Evolutionary conservation across 2,113 vertebrate species (phyloP), one percentile per base, ranked within the genome.

Genomic region (Gymnarchus niloticus): DNA sequence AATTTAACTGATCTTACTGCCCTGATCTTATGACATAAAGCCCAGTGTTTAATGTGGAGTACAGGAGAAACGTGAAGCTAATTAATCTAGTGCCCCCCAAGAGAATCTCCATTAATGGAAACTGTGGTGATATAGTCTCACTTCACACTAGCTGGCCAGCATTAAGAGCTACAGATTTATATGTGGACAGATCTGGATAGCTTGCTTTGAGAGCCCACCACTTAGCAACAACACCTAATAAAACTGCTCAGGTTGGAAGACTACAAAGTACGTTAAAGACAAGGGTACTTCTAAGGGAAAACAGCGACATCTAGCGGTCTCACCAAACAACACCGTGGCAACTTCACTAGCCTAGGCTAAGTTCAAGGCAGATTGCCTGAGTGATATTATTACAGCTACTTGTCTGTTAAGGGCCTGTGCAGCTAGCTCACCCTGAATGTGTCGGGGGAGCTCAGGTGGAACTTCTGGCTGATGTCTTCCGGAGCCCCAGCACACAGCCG

Each of bases 401-500:
- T 2, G 33, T 0, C 3, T 17, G 4, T 44, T 2, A 6, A 41
- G 9, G 54, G 0, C n/a, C n/a, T n/a, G n/a, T n/a, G n/a, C n/a
- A n/a, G n/a, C 19, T 6, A 44, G 4, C 96, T 88, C 93, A 99
- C 98, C 95, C 97, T 96, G 89, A 97, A 99, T 48, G 90, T 94
- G 92, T 99, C 97, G 19, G 98, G 98, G 44, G 98, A 97, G 87
- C 94, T 93, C 89, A 99, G 94, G 90, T 97, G 95, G 0, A 98
- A 94, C 88, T 96, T 97, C 92, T 96, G 93, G 69, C 96, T 93
- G 94, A 97, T 97, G 87, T 97, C 97, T 90, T 99, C 97, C 5
- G 97, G 89, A 54, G 98, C 98, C 84, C 98, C 98, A 37, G 98
- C 98, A 87, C 97, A 99, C 84, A 99, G 95, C 7, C 98, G 94